phyloP scores from a whole-genome alignment of 2,113 vertebrate genomes.

The Tragelaphus strepsiceros region DNA sequence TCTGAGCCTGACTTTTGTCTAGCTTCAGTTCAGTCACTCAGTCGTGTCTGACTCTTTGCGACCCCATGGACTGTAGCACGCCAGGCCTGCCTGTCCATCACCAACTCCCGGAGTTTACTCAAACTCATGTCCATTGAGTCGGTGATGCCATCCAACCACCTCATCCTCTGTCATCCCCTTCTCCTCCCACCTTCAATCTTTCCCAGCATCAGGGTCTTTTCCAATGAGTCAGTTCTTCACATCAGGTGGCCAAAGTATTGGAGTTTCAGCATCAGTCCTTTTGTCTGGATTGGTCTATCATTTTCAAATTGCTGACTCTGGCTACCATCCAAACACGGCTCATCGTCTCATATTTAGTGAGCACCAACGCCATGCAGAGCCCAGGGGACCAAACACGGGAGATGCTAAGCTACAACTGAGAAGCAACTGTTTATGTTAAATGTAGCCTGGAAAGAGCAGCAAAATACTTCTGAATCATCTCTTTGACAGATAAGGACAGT shows the following conservation, averaged over 20 bases:
- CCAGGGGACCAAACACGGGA: neutral
- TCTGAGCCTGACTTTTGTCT: neutral
- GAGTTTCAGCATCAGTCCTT: neutral
- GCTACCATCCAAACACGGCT: neutral
- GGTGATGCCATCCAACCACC: neutral
- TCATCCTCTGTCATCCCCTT: neutral
- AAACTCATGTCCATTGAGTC: neutral
- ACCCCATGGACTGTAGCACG: neutral
- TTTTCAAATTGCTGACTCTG: neutral
- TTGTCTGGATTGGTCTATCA: neutral
- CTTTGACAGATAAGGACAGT: neutral
- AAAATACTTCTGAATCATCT: neutral
- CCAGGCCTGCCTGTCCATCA: neutral
- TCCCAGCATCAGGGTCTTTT: neutral
- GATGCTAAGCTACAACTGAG: neutral
- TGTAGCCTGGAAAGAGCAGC: neutral
- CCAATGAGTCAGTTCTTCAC: neutral
- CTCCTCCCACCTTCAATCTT: neutral
- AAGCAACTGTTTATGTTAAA: neutral
- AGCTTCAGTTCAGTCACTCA: neutral
- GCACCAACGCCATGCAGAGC: neutral
- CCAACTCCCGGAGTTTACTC: neutral
- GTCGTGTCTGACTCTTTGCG: neutral
- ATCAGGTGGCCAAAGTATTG: neutral
- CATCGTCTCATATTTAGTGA: neutral